Base-by-base conservation (phyloP, 1,140 invertebrate genomes). In the Wiebesia pumilae region DNA sequence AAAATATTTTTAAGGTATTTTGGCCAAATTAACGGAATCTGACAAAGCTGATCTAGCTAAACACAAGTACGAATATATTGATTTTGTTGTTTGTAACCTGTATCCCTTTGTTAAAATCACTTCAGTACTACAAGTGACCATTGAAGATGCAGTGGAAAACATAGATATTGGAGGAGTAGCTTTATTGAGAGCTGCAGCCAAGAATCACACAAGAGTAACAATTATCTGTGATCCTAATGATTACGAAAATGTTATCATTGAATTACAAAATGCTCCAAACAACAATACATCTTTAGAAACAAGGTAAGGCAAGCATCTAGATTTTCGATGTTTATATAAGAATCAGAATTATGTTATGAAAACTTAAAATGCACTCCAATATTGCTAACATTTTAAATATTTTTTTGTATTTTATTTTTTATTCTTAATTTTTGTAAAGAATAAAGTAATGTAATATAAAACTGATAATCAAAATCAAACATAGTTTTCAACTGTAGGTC, bases 121-220 rank as follows among this genome's bases (percentile, higher is more conserved):
- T 4, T 96, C 97, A 1, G 97, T 97, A 87, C 94, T 96, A 0
- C 95, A 97, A 90, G 98, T 98, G 0, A 97, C 96, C 0, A 94
- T 98, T 38, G 95, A 95, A 43, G 97, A 99, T 93, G 98, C 98
- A 7, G 96, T 99, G n/a, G 99, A 99, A 94, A 98, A 99, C 91
- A 98, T 99, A 89, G 98, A 99, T 92, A 99, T 99, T 90, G 98
- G 98, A 84, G 99, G 99, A 69, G 98, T 99, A 0, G 99, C 99
- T 0, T 92, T 99, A 12, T 93, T 99, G 0, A 94, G 99, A 91
- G 98, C 99, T 16, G 99, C 98, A 30, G 99, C 98, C 27, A 99
- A 99, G 94, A 99, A 99, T 94, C 98, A 99, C 93, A 95, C 96
- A n/a, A 95, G 98, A 90, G 99, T 99, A 0, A 98, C 98, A 0